Conservation (phyloP, 2,113 vertebrate genomes). For the Brachyhypopomus occidentalis region DNA sequence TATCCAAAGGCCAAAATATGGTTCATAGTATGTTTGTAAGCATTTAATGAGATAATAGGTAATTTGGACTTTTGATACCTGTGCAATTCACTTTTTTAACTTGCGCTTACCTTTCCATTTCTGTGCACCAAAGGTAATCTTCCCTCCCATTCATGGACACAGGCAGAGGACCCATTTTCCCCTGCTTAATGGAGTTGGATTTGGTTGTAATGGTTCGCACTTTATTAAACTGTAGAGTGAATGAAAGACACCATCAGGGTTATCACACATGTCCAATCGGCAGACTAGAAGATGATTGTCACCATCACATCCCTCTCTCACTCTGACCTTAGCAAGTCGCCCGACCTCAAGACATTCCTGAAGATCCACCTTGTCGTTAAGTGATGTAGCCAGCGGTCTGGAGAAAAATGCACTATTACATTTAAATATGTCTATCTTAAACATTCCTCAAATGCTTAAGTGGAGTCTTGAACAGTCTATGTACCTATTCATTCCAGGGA, state of each 20-base stretch:
- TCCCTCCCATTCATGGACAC: conserved; percentile 88
- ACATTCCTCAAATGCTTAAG: background rate
- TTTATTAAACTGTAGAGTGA: conserved; percentile 81
- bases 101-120: conserved; percentile 80
- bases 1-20: background rate
- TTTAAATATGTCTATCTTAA: background rate
- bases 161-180: conserved; percentile 81
- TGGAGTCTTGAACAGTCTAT: background rate
- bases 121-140: conserved; percentile 87
- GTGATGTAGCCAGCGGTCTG: conserved; percentile 77
- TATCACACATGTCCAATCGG: background rate
- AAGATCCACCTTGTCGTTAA: conserved; percentile 77
- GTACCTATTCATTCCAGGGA: conserved; percentile 95
- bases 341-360: conserved; percentile 86
- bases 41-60: background rate
- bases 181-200: conserved; percentile 83
- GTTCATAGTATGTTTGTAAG: background rate
- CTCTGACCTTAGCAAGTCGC: conserved; percentile 80
- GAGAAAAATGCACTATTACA: conserved; percentile 24
- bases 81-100: background rate
- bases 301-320: background rate
- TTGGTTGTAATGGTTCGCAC: conserved; percentile 89
- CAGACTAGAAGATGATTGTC: background rate
- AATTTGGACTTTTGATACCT: background rate
- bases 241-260: conserved; percentile 2